Base-by-base conservation (phyloP, 2,888 invertebrate genomes). In the Mythimna vitellina region DNA sequence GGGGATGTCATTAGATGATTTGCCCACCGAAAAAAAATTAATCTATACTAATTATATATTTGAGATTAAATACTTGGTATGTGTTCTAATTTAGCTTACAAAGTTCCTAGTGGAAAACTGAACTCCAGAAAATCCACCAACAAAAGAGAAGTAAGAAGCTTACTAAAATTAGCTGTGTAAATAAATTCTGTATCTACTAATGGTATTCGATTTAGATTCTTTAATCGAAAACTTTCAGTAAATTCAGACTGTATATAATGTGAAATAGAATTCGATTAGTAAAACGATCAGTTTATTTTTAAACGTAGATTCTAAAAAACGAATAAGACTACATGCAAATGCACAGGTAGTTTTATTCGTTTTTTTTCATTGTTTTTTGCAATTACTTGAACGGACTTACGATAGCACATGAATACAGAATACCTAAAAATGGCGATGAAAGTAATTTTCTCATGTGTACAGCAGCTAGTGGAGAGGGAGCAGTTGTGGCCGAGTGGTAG, bases 221-320 rank as follows among this genome's bases (percentile, higher is more conserved):
- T 20, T 42, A 51, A 54, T 76, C 53, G 32, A 56, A 65, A 78
- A 60, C 20, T 53, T 58, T 51, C 7, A 49, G 58, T 29, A 58
- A 76, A 71, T 51, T 38, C 58, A 54, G 29, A 22, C 35, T 53
- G n/a, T 69, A 57, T 51, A 58, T 68, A 46, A 20, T 20, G 49
- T 49, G 49, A 49, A 20, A 20, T 20, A 49, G 25, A 12, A 76
- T 60, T 70, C 32, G 46, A 51, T 61, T 61, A 14, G 29, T 14
- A 20, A 6, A 51, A 56, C 5, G 38, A 63, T 38, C 32, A 42
- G 38, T 77, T 32, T 49, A 32, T 8, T 76, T 29, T 53, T 17
- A n/a, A 38, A 6, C 14, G 22, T 10, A 53, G 35, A 22, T 60
- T 46, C 0, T n/a, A n/a, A n/a, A n/a, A n/a, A n/a, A n/a, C n/a